Evolutionary conservation across 2,113 vertebrate species (phyloP).

Genomic region (Charadrius vociferus): DNA sequence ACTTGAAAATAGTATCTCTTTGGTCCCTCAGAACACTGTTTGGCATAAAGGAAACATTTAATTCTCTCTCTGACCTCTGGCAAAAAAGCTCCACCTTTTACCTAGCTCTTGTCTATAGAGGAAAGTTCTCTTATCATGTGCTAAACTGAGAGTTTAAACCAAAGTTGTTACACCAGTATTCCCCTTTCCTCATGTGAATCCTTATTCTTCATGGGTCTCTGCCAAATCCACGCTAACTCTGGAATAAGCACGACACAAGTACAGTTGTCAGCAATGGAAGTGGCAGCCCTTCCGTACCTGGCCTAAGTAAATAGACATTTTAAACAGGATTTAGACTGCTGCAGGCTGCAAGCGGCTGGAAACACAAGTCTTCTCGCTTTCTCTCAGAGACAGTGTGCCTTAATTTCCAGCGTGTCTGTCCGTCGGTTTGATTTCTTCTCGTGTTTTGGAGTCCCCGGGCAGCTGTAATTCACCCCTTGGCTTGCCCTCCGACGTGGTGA

Average conservation of each 20-base stretch:
- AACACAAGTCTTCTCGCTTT: not conserved
- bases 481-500: not conserved
- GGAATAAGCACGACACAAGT: not conserved
- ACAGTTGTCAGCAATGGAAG: not conserved
- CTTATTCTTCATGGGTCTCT: not conserved
- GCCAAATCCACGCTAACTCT: not conserved
- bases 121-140: not conserved
- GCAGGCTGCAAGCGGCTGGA: not conserved
- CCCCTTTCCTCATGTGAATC: not conserved
- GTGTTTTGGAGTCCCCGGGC: not conserved
- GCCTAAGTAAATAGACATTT: not conserved
- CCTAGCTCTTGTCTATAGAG: not conserved
- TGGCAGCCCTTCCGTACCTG: not conserved
- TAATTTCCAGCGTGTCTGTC: not conserved
- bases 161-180: not conserved
- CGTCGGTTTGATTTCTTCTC: not conserved
- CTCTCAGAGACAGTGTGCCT: not conserved
- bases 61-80: not conserved
- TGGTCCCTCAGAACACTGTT: not conserved
- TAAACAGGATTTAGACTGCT: not conserved
- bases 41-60: not conserved
- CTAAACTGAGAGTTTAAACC: not conserved
- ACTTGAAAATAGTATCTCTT: not conserved
- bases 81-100: not conserved
- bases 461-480: slow-evolving; percentile 12